Evolutionary conservation across 2,888 invertebrate genomes (phyloP).

Genomic region (Panzeria rudis): DNA sequence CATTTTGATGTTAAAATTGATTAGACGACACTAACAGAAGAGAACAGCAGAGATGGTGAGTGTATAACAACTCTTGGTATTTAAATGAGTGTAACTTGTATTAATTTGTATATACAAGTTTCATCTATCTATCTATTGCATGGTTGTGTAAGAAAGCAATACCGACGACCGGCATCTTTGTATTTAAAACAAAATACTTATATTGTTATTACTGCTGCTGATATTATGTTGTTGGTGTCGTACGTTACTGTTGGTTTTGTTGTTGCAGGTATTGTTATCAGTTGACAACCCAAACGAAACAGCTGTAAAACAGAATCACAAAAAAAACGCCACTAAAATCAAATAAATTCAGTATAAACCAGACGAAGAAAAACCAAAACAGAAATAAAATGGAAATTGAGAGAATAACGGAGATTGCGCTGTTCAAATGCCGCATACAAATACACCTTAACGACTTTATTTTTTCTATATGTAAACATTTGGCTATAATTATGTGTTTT

Average conservation of each 20-base stretch:
- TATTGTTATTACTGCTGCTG: slow-evolving; percentile 20
- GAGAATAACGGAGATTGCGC: slow-evolving; percentile 72
- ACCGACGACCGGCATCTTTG: slow-evolving; percentile 69
- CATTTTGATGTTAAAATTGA: slow-evolving; percentile 48
- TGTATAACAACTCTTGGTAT: slow-evolving; percentile 20
- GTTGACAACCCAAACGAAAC: slow-evolving; percentile 71
- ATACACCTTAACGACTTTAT: slow-evolving; percentile 59
- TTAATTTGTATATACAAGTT: slow-evolving; percentile 11
- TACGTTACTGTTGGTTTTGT: slow-evolving; percentile 39
- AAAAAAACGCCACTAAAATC: slow-evolving; percentile 58
- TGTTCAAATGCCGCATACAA: slow-evolving; percentile 71
- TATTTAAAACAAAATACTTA: neutral
- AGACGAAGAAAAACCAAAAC: slow-evolving; percentile 49
- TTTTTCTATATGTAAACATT: slow-evolving; percentile 60
- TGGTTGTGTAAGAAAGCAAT: slow-evolving; percentile 35
- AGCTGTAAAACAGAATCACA: slow-evolving; percentile 68
- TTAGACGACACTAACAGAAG: slow-evolving; percentile 10
- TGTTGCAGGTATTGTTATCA: slow-evolving; percentile 65
- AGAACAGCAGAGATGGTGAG: slow-evolving; percentile 4
- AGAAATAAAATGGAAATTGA: slow-evolving; percentile 55
- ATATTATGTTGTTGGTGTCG: slow-evolving; percentile 18
- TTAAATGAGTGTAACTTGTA: slow-evolving; percentile 28
- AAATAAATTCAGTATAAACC: slow-evolving; percentile 24
- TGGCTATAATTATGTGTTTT: slow-evolving; percentile 52
- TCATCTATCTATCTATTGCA: slow-evolving; percentile 4